Evolutionary conservation across 2,113 vertebrate species (phyloP), one percentile per base, ranked within the genome.

Genomic region (Zapus hudsonius): DNA sequence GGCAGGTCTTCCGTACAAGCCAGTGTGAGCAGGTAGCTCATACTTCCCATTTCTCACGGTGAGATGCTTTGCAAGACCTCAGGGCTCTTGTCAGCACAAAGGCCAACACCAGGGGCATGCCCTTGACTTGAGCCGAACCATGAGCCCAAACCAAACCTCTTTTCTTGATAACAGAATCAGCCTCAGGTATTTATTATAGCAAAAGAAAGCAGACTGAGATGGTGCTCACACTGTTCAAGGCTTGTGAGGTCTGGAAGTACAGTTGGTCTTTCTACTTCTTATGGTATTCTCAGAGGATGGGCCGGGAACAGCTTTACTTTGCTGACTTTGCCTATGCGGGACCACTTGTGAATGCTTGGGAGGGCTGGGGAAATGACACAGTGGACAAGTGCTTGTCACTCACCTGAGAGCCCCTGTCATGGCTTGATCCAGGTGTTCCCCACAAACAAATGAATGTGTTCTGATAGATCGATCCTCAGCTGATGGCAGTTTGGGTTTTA

Each of bases 191-290:
- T 81, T 7, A 11, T n/a, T 63, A 19, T 5, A 63, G 79, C 36
- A 63, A 63, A 8, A 42, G 25, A 59, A 59, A 16, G 31, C 13
- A 38, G n/a, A 81, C 59, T 7, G 29, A 40, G 16, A 19, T 1
- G 2, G 17, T 40, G 25, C 4, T 2, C 22, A 15, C 20, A 4
- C 2, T 33, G 57, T 47, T 44, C 27, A 2, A 16, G 25, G 31
- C 67, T 12, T 12, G 33, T 5, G 22, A 1, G 10, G 7, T 67
- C n/a, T 5, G 1, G 10, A 59, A 74, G 22, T 3, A 5, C 10
- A 9, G 5, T 33, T n/a, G 80, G 57, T 52, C 69, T 55, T 20
- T 57, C 44, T 36, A 47, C 15, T 81, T 80, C 73, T 73, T 22
- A 11, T 73, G 16, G 17, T 5, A 16, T 36, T 31, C 69, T 87